Base-by-base conservation (phyloP, 2,888 invertebrate species). In the Drosophila anomelani region DNA sequence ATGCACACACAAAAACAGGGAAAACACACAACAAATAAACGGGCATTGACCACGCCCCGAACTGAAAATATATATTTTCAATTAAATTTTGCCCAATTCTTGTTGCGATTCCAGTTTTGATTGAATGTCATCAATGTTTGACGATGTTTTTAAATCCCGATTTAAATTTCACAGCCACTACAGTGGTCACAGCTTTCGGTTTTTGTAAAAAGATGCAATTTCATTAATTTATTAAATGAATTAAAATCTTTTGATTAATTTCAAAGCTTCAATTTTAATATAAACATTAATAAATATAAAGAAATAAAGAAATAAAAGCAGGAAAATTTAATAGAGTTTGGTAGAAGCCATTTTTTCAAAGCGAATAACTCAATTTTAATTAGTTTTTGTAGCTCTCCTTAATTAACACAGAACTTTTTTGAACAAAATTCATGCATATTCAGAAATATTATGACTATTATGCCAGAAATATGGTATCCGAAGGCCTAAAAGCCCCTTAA, bases 1-100 rank as follows among this genome's bases (percentile, higher is more conserved):
- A 68, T 36, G 32, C 67, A 58, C 26, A 66, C 64, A 72, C 41
- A 72, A 44, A 44, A 51, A 67, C 26, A n/a, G 46, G 29, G 20
- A 46, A 56, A 38, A 59, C 39, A 62, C 39, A 75, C 38, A 57
- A 17, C 47, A 43, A 51, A 51, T 26, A 36, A n/a, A 49, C 36
- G n/a, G 60, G 44, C 17, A 26, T 26, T 17, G 13, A 26, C 54
- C 34, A 55, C 47, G 49, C 56, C 41, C 49, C 12, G 26, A 54
- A 55, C 10, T 36, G 34, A n/a, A 20, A 6, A 41, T 41, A 10
- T 51, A 60, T 17, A 47, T 58, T 68, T 20, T 23, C 39, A 47
- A 61, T 61, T 47, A 61, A 34, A 36, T 44, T 17, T 44, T 56
- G 43, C 57, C 26, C 43, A 61, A 26, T 36, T 57, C 58, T 29